These are phyloP conservation scores for Upupa epops DNA, from an alignment of 2,113 vertebrate species.

Conservation along the genomic window DNA sequence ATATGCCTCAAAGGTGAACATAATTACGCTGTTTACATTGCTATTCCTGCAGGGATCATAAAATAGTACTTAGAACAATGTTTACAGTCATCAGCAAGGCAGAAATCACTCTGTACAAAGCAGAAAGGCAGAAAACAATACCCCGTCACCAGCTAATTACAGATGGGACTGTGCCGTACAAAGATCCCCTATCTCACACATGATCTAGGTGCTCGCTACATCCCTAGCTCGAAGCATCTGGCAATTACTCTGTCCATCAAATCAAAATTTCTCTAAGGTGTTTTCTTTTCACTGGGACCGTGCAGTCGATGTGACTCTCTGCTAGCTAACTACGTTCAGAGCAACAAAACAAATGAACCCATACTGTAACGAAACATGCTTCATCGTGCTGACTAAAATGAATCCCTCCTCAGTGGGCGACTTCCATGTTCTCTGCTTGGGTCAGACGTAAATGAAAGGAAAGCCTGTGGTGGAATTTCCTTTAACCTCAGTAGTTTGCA, in stretches of 20 bases:
- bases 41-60: constrained; percentile 52
- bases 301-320: background rate
- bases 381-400: background rate
- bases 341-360: background rate
- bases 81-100: constrained; percentile 37
- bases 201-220: background rate
- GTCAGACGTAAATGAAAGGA: background rate
- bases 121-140: constrained; percentile 2
- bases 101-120: background rate
- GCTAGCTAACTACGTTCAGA: background rate
- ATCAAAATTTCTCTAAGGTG: background rate
- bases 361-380: background rate
- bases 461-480: background rate
- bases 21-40: constrained; percentile 62
- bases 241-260: background rate
- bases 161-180: background rate
- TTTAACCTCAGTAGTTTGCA: background rate
- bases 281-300: background rate
- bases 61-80: constrained; percentile 44
- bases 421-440: background rate
- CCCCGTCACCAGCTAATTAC: constrained; percentile 2
- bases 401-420: background rate
- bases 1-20: constrained; percentile 54
- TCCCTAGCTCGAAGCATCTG: background rate
- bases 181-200: background rate